Evolutionary conservation across 2,797 vertebrate genomes (phyloP), one percentile per base, ranked within the genome.

Genomic region (Micropoecilia bifurca): DNA sequence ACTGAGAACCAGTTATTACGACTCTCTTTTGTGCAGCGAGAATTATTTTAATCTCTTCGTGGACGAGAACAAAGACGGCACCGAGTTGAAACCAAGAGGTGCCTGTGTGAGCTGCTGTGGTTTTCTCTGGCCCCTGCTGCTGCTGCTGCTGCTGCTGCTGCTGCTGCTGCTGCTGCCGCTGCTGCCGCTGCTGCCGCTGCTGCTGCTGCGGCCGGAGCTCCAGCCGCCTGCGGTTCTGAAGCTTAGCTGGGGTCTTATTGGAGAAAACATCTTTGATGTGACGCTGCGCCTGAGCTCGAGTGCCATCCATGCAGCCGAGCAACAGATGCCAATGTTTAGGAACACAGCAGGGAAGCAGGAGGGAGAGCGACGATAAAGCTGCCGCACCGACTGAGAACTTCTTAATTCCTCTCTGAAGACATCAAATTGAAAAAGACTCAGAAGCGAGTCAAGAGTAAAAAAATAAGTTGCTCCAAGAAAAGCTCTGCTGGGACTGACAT

Each of bases 281-380:
- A 89, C 89, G 53, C 47, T 2, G 83, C 6, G 33, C 84, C 81
- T 6, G 9, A 73, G 83, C 86, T 73, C 79, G 88, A 88, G 82
- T 82, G n/a, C 39, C 81, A 45, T 59, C 78, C 68, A 82, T 12
- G 75, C 85, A 7, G 12, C 89, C 53, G 59, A 87, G 80, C 80
- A 85, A 83, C 89, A 90, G 86, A 89, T 88, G 88, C 80, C 84
- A 71, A 66, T 81, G 88, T 92, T 90, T 81, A 85, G 91, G 84
- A 83, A 73, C 88, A 78, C 86, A 78, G 87, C 73, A 1, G 88
- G 68, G 90, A 79, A 50, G 80, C 71, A 3, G 53, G 2, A 63
- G 63, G 28, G 76, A 18, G 41, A 30, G 53, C 25, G 14, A n/a
- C 41, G 46, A 48, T 78, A 68, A 75, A 84, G 63, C 25, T 71